Evolutionary conservation across 2,888 invertebrate species (phyloP).

Genomic region (Aphidoletes aphidimyza): DNA sequence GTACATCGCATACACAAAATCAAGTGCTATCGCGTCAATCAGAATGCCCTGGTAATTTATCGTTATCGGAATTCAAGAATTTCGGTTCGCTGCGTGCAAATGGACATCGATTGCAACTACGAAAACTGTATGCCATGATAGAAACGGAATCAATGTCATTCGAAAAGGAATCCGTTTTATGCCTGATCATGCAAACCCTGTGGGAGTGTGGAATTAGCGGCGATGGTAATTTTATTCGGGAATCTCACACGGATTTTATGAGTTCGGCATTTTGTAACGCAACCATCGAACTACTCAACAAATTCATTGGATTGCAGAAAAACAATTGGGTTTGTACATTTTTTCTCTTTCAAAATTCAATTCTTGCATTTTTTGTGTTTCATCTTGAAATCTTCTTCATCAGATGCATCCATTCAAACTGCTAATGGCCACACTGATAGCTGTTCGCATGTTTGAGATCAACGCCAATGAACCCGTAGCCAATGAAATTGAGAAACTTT

Average conservation of each 20-base stretch:
- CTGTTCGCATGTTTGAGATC: not conserved
- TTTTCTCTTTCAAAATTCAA: too few relatives aligned
- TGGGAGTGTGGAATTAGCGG: slow-evolving; percentile 1
- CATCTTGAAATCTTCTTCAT: too few relatives aligned
- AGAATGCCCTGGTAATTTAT: not conserved
- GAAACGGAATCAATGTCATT: slow-evolving; percentile 52
- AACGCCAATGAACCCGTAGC: not conserved
- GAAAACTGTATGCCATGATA: slow-evolving; percentile 40
- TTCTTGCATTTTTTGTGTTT: too few relatives aligned
- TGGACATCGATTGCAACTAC: slow-evolving; percentile 28
- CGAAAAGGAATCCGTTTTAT: not conserved
- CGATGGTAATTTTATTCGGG: not conserved
- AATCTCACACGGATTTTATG: not conserved
- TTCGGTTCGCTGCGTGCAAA: slow-evolving; percentile 46
- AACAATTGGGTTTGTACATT: too few relatives aligned
- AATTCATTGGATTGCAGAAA: not conserved
- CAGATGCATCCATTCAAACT: slow-evolving; percentile 28
- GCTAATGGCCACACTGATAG: not conserved
- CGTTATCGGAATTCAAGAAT: not conserved
- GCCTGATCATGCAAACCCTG: not conserved
- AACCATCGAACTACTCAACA: not conserved
- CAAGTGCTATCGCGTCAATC: not conserved
- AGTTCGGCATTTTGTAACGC: not conserved
- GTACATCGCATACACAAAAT: slow-evolving; percentile 18
- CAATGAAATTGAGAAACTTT: not conserved